Evolutionary conservation across 2,113 vertebrate species (phyloP).

Genomic region (Entosphenus tridentatus): DNA sequence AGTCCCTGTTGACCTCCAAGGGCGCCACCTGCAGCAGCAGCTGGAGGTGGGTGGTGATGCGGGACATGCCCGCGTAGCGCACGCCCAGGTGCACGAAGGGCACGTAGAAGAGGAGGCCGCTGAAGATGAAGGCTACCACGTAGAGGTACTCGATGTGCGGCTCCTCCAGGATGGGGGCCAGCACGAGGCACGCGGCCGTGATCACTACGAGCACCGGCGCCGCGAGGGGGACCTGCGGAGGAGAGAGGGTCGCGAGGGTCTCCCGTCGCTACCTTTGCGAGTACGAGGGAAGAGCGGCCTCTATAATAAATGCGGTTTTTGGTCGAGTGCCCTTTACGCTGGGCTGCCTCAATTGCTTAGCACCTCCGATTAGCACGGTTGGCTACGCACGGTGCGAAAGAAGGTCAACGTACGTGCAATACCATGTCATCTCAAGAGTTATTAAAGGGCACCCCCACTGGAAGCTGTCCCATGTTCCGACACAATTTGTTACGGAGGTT

Average conservation of each 20-base stretch:
- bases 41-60: conserved; percentile 39
- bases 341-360: too few species aligned
- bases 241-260: conserved; percentile 4
- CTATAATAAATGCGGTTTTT: too few species aligned
- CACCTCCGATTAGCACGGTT: too few species aligned
- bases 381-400: too few species aligned
- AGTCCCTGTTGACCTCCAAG: conserved; percentile 24
- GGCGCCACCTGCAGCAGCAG: conserved; percentile 53
- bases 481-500: too few species aligned
- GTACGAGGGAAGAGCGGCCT: too few species aligned
- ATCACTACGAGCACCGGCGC: conserved; percentile 39
- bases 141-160: conserved; percentile 48
- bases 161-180: conserved; percentile 40
- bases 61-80: conserved; percentile 27
- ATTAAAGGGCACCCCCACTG: too few species aligned
- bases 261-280: too few species aligned
- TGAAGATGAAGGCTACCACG: conserved; percentile 37
- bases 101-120: conserved; percentile 39
- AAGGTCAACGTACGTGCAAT: too few species aligned
- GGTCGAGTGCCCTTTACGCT: too few species aligned
- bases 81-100: conserved; percentile 39
- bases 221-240: conserved; percentile 37
- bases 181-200: conserved; percentile 36
- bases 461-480: too few species aligned
- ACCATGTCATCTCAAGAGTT: too few species aligned